phyloP scores from a whole-genome alignment of 2,797 vertebrate species.

The Poecilia velifera region DNA sequence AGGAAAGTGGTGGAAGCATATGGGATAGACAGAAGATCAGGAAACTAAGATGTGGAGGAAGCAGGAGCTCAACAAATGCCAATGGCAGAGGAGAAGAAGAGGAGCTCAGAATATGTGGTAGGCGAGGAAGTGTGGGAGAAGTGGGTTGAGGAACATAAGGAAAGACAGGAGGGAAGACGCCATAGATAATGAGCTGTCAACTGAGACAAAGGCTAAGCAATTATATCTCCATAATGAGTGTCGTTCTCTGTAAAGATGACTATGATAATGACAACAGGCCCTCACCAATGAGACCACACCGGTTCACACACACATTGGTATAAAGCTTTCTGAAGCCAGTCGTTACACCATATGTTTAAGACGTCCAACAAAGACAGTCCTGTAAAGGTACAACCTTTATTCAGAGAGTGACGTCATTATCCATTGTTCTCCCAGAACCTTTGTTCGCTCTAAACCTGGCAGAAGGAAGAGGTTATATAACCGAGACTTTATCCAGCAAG shows the following conservation, averaged over 20 bases:
- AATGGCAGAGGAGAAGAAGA: constrained; percentile 19
- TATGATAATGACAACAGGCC: constrained; percentile 40
- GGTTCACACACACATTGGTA: constrained; percentile 28
- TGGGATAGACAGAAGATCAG: constrained; percentile 17
- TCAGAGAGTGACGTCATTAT: constrained; percentile 28
- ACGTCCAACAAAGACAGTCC: constrained; percentile 36
- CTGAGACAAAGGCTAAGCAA: constrained; percentile 61
- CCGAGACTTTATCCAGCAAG: constrained; percentile 2
- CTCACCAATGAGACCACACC: constrained; percentile 43
- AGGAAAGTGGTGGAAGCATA: background rate
- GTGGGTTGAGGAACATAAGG: background rate
- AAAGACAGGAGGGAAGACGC: constrained; percentile 15
- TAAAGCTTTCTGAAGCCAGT: constrained; percentile 27
- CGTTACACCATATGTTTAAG: constrained; percentile 32
- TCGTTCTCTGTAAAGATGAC: constrained; percentile 43
- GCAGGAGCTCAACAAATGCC: constrained; percentile 22
- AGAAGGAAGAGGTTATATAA: constrained; percentile 23
- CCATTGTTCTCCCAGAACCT: constrained; percentile 4
- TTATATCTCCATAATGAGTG: constrained; percentile 57
- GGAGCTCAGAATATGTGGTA: constrained; percentile 6
- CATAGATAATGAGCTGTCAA: constrained; percentile 59
- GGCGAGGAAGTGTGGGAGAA: constrained; percentile 14
- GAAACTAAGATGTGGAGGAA: constrained; percentile 30
- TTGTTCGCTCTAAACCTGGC: constrained; percentile 1
- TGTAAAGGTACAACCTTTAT: constrained; percentile 18